These are phyloP conservation scores for Stomatorhinus walkeri DNA, from an alignment of 2,797 vertebrate species.

Conservation along the genomic window DNA sequence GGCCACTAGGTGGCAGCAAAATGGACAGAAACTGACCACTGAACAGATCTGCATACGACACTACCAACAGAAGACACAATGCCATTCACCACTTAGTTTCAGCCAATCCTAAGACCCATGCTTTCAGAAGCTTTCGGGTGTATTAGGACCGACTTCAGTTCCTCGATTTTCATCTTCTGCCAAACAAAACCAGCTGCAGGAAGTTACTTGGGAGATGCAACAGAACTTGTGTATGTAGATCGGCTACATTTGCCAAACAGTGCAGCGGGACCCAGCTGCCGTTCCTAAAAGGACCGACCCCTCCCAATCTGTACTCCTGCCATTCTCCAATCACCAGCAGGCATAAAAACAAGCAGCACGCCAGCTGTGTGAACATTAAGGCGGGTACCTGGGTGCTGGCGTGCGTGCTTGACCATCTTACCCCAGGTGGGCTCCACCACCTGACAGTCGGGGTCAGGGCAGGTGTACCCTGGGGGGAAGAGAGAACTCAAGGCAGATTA, in stretches of 20 bases:
- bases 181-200: not conserved
- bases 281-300: not conserved
- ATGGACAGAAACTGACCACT: not conserved
- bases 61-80: not conserved
- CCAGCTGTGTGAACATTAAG: not conserved
- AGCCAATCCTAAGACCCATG: not conserved
- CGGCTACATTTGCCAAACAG: not conserved
- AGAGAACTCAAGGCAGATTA: not conserved
- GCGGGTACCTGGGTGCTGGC: conserved; percentile 56
- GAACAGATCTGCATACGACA: not conserved
- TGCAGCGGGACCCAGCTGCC: not conserved
- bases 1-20: not conserved
- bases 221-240: not conserved
- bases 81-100: not conserved
- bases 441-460: conserved; percentile 49
- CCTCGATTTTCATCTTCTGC: not conserved
- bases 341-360: not conserved
- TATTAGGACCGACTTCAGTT: not conserved
- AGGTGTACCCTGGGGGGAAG: conserved; percentile 57
- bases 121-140: not conserved
- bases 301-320: not conserved
- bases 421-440: conserved; percentile 55
- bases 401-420: conserved; percentile 54
- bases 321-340: not conserved
- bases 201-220: not conserved